Evolutionary conservation across 2,113 vertebrate species (phyloP).

Genomic region (chimpanzee (Pan troglodytes)): NHGRI_mPanTro3-v2.1_pri NC_086015.1:128243501-128244000

Average conservation of each 20-base stretch:
- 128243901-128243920: not conserved
- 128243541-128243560: conserved; percentile 61
- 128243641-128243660: not conserved
- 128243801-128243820: not conserved
- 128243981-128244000: conserved; percentile 8
- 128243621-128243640: conserved; percentile 5
- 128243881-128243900: not conserved
- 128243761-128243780: not conserved
- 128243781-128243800: not conserved
- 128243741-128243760: not conserved
- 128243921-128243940: not conserved
- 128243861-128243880: not conserved
- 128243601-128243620: not conserved
- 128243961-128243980: not conserved
- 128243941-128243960: not conserved
- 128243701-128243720: not conserved
- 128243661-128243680: not conserved
- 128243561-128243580: conserved; percentile 43
- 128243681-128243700: not conserved
- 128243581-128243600: conserved; percentile 20
- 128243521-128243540: conserved; percentile 62
- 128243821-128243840: not conserved
- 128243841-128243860: not conserved
- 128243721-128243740: not conserved
- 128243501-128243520: conserved; percentile 61